A percentile compares a stretch with the other conserved stretches of the same genome.
Evolutionary conservation across 2,113 vertebrate genomes (phyloP).

Genomic region (Pelusios castaneus): DNA sequence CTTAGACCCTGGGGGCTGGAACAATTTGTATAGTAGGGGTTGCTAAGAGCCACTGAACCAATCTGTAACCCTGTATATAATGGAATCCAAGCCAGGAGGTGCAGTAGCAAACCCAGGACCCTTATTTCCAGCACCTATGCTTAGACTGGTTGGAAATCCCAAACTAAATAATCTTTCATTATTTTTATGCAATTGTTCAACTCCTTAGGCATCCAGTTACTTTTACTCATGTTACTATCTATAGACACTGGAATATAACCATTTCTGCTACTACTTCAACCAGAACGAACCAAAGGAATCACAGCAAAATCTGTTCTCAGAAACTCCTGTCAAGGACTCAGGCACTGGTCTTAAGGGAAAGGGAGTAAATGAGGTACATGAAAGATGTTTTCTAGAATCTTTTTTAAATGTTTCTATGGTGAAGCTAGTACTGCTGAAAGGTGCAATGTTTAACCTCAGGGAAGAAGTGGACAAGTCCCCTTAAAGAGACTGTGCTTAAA

Average conservation of each 20-base stretch:
- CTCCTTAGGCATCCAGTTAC: neutral
- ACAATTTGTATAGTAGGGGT: too few species aligned
- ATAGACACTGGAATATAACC: neutral
- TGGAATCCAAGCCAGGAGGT: too few species aligned
- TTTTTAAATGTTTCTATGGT: neutral
- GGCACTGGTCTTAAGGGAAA: neutral
- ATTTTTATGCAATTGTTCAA: rapidly evolving
- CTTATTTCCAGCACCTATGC: too few species aligned
- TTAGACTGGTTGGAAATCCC: neutral
- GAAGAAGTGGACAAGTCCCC: neutral
- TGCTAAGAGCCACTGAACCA: too few species aligned
- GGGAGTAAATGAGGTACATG: too few species aligned
- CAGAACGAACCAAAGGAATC: neutral
- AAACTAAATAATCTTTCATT: neutral
- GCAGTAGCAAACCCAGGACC: too few species aligned
- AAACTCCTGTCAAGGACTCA: neutral
- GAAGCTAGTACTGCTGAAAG: neutral
- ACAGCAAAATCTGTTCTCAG: neutral
- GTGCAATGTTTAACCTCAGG: neutral
- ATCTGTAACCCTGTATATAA: too few species aligned
- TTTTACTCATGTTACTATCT: rapidly evolving
- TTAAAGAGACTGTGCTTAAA: neutral
- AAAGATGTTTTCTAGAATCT: neutral
- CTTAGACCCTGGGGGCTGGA: neutral
- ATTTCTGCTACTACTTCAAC: neutral